Base-by-base conservation (phyloP, 2,113 vertebrate species). In the Actenoides lindsayi region DNA sequence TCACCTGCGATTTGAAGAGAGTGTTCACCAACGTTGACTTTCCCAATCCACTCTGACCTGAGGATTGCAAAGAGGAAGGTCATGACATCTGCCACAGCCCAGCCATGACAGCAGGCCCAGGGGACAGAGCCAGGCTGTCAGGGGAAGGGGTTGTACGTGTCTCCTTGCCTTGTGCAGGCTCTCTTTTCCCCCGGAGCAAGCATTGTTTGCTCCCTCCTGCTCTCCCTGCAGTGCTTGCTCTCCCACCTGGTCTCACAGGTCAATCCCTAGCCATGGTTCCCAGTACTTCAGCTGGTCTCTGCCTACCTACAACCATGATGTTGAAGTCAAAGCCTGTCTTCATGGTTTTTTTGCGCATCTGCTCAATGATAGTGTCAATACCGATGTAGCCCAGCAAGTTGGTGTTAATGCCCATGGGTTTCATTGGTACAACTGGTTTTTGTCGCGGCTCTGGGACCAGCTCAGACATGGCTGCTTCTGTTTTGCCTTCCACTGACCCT, bases 331-430 rank as follows among this genome's bases (percentile, higher is more conserved):
- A 99, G n/a, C 99, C 99, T 0, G 99, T 99, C 98, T 99, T 99
- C 99, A 99, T 99, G 53, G 99, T 99, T 96, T 99, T 99, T 98
- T 98, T 99, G 77, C 99, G 98, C 99, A 99, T 99, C 97, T 99
- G 99, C 95, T 99, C 99, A 5, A 99, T 99, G 96, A 99, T 99
- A 93, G 99, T 99, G 97, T 99, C 99, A 1, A 99, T 99, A 23
- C 99, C 99, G 0, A 99, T 99, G 96, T 99, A 99, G 48, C 99
- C 99, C 96, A 99, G 97, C 93, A 99, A 95, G 96, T 94, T 98
- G 71, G 98, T 71, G 0, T 98, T 99, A 92, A 99, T 99, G 92
- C 99, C 98, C 46, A 98, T 83, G 16, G 99, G 99, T 96, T 99
- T 99, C 98, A 99, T 99, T 1, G 99, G 99, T 78, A 99, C 99